Conservation (phyloP, 2,797 vertebrate genomes). For the Tauraco hartlaubi region DNA sequence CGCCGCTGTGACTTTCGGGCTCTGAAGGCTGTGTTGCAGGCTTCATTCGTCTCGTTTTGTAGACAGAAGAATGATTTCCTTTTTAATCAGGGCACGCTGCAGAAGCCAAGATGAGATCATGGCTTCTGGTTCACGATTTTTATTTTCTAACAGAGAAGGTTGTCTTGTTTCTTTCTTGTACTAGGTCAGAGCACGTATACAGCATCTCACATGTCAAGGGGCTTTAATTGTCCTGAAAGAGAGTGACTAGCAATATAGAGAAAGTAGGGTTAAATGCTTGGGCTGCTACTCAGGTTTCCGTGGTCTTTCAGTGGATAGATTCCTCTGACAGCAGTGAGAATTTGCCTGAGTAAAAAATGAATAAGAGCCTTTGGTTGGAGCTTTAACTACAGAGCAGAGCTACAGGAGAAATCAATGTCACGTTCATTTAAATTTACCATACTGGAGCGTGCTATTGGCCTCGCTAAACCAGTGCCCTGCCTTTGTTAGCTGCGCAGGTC, state of each 20-base stretch:
- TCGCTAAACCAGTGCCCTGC: background rate
- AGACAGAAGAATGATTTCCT: constrained; percentile 1
- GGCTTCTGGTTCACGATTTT: background rate
- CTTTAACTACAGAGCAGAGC: constrained; percentile 31
- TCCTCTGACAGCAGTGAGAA: background rate
- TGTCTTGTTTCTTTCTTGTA: constrained; percentile 3
- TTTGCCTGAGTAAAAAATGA: background rate
- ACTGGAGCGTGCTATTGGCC: background rate
- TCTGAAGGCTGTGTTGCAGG: background rate
- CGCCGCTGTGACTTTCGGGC: background rate
- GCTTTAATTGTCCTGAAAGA: constrained; percentile 23
- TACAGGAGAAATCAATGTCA: constrained; percentile 27
- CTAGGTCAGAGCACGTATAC: background rate
- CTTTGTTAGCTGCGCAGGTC: background rate
- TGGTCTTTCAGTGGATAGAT: background rate
- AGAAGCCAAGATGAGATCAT: constrained; percentile 26
- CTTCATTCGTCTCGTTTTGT: background rate
- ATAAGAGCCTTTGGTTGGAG: background rate
- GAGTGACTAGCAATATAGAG: constrained; percentile 4
- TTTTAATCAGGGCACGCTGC: background rate
- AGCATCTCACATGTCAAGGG: background rate
- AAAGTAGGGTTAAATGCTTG: constrained; percentile 1
- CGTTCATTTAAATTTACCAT: constrained; percentile 3
- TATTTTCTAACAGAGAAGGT: background rate
- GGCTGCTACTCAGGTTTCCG: background rate